Conservation (phyloP, 2,888 invertebrate species). For the Tachina lurida region DNA sequence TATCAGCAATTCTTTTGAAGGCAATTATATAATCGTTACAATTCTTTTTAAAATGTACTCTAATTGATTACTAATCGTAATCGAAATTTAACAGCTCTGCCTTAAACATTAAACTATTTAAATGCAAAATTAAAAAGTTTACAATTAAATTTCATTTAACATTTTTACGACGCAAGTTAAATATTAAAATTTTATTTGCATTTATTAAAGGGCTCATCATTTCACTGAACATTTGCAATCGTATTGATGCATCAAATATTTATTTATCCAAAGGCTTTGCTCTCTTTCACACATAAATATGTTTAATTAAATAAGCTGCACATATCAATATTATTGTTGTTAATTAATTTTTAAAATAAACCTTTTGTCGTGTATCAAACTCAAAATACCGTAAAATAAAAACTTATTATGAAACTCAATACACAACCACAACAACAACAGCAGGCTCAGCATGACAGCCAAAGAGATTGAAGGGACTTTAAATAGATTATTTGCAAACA, state of each 20-base stretch:
- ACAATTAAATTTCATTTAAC: conserved; percentile 4
- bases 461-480: background rate
- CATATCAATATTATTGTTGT: conserved; percentile 20
- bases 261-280: conserved; percentile 25
- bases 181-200: conserved; percentile 7
- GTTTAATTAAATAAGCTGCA: conserved; percentile 13
- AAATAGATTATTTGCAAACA: background rate
- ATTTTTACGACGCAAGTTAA: background rate
- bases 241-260: conserved; percentile 26
- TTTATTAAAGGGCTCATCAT: background rate
- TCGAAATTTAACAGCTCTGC: too few species aligned
- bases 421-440: background rate
- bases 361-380: conserved; percentile 8
- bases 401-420: conserved; percentile 1
- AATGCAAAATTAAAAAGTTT: too few species aligned
- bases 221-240: conserved; percentile 7
- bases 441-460: background rate
- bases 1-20: too few species aligned
- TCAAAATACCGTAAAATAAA: background rate
- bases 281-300: background rate
- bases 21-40: too few species aligned
- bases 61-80: too few species aligned
- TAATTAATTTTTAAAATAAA: conserved; percentile 36
- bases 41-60: too few species aligned
- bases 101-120: too few species aligned